Conservation (phyloP, 2,113 vertebrate genomes). For the Hippotragus niger region DNA sequence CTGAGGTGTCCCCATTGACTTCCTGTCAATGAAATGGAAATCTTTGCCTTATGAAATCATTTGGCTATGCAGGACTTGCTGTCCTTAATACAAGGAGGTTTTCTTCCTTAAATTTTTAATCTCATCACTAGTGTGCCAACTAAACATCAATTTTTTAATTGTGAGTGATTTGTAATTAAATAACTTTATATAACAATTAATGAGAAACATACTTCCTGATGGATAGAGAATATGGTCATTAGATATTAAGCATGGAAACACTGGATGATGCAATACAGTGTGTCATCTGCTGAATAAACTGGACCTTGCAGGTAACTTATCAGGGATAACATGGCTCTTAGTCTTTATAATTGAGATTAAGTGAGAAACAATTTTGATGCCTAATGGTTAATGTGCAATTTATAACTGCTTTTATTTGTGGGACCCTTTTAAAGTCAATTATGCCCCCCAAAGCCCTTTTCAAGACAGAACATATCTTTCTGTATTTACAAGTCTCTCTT, state of each 20-base stretch:
- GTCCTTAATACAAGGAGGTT: background rate
- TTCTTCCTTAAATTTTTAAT: background rate
- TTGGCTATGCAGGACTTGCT: background rate
- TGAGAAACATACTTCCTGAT: background rate
- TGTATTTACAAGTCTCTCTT: background rate
- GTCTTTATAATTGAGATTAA: background rate
- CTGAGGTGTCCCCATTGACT: background rate
- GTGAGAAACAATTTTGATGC: background rate
- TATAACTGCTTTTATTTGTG: background rate
- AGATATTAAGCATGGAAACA: background rate
- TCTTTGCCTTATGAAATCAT: background rate
- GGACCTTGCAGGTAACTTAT: background rate
- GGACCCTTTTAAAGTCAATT: background rate
- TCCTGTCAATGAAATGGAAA: background rate
- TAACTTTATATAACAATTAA: background rate
- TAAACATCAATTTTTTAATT: slow-evolving; percentile 8
- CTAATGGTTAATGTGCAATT: background rate
- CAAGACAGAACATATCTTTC: background rate
- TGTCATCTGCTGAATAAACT: background rate
- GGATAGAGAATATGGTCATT: background rate
- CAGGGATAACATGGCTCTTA: background rate
- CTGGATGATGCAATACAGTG: background rate
- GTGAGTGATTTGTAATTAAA: background rate
- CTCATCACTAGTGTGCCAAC: background rate
- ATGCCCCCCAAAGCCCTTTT: background rate